Conservation (phyloP, 1,140 invertebrate genomes). For the Drosophila pandora region DNA sequence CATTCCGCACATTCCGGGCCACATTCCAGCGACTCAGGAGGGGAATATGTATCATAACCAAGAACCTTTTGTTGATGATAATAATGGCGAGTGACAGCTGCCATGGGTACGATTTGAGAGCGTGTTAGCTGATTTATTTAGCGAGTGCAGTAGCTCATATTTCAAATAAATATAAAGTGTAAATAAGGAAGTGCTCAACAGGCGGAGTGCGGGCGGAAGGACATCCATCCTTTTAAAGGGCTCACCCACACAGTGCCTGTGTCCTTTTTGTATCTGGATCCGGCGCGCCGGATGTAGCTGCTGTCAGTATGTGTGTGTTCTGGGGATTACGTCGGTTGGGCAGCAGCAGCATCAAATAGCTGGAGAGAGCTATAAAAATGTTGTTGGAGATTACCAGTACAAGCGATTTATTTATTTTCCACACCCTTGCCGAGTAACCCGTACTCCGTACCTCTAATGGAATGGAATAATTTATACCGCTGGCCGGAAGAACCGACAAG, state of each 20-base stretch:
- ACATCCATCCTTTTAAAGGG: conserved; percentile 1
- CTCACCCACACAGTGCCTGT: conserved; percentile 3
- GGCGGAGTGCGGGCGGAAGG: background rate
- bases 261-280: conserved; percentile 22
- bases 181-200: conserved; percentile 47
- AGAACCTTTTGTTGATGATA: conserved; percentile 16
- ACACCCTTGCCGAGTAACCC: conserved; percentile 24
- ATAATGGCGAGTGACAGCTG: conserved; percentile 53
- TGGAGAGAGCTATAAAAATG: conserved; percentile 48
- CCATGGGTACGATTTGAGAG: conserved; percentile 31
- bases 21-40: conserved; percentile 4
- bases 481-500: conserved; percentile 15
- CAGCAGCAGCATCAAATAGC: conserved; percentile 30
- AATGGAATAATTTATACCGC: conserved; percentile 69
- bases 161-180: conserved; percentile 64
- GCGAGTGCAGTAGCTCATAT: conserved; percentile 58
- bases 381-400: conserved; percentile 57
- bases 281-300: conserved; percentile 19
- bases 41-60: conserved; percentile 20
- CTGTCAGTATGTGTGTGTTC: conserved; percentile 10
- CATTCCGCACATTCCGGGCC: background rate
- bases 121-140: conserved; percentile 46
- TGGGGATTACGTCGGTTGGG: conserved; percentile 29
- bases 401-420: conserved; percentile 67
- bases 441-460: conserved; percentile 26